phyloP scores from a whole-genome alignment of 1,140 invertebrate species.

The Macrosteles quadrilineatus region DNA sequence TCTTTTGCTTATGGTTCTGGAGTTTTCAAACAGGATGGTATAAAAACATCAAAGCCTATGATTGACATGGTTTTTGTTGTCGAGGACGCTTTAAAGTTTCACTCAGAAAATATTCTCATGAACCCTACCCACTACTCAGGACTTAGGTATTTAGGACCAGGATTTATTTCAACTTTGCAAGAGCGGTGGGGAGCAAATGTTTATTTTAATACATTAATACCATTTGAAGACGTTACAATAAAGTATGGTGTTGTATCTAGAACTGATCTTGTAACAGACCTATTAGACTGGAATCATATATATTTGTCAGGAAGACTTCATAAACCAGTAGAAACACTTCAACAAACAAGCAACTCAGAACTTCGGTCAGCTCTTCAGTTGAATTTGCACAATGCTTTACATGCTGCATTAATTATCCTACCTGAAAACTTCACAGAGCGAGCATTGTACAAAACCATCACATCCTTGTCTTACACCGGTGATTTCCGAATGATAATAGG shows the following conservation, averaged over 20 bases:
- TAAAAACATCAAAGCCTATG: slow-evolving; percentile 67
- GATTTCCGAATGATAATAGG: slow-evolving; percentile 98
- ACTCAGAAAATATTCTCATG: slow-evolving; percentile 77
- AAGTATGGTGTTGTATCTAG: slow-evolving; percentile 96
- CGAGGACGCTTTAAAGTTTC: slow-evolving; percentile 81
- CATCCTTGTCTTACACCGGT: slow-evolving; percentile 89
- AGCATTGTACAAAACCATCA: slow-evolving; percentile 84
- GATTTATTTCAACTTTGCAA: slow-evolving; percentile 74
- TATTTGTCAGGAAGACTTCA: slow-evolving; percentile 95
- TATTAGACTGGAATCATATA: slow-evolving; percentile 90
- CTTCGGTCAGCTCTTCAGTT: slow-evolving; percentile 66
- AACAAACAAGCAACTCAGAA: slow-evolving; percentile 50
- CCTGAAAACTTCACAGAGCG: slow-evolving; percentile 88
- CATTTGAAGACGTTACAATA: slow-evolving; percentile 72
- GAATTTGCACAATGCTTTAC: slow-evolving; percentile 86
- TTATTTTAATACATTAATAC: slow-evolving; percentile 94
- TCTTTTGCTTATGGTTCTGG: slow-evolving; percentile 95
- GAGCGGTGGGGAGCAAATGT: slow-evolving; percentile 82
- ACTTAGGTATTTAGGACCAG: slow-evolving; percentile 72
- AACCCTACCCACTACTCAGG: slow-evolving; percentile 90
- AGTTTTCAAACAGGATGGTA: slow-evolving; percentile 75
- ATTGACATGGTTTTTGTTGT: slow-evolving; percentile 94
- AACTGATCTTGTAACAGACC: slow-evolving; percentile 79
- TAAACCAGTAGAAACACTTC: slow-evolving; percentile 81
- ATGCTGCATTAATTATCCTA: slow-evolving; percentile 80